Evolutionary conservation across 2,113 vertebrate genomes (phyloP).

Genomic region (Bubo bubo): DNA sequence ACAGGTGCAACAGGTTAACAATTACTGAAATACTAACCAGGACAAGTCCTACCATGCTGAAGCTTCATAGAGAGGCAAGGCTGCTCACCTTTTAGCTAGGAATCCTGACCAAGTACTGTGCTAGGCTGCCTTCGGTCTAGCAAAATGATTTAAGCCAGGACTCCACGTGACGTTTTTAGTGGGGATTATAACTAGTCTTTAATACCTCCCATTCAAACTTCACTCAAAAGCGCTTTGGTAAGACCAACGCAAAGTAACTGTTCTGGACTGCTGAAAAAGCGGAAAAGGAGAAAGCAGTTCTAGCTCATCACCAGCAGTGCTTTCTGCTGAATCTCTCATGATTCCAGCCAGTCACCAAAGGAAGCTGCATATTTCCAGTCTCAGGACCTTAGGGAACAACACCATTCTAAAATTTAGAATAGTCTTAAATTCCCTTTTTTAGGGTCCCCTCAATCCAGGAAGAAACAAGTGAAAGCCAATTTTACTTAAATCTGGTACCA

Average conservation of each 20-base stretch:
- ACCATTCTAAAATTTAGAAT: background rate
- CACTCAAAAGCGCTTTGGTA: background rate
- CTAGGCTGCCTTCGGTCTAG: background rate
- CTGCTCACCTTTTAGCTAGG: background rate
- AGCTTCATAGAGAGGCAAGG: background rate
- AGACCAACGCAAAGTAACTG: background rate
- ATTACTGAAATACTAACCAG: background rate
- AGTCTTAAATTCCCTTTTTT: background rate
- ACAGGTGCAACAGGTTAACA: conserved; percentile 30
- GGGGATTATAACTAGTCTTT: background rate
- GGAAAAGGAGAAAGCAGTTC: background rate
- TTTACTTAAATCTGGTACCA: background rate
- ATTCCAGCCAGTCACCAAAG: background rate
- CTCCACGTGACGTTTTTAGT: background rate
- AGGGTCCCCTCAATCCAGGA: background rate
- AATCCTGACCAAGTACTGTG: background rate
- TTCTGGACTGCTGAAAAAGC: background rate
- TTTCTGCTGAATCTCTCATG: background rate
- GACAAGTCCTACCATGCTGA: background rate
- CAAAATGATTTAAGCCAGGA: background rate
- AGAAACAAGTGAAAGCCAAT: background rate
- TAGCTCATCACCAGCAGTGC: background rate
- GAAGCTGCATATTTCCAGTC: background rate
- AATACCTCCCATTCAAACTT: background rate
- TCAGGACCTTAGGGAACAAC: background rate